Evolutionary conservation across 1,140 invertebrate genomes (phyloP).

Genomic region (Zaprionus inermis): DNA sequence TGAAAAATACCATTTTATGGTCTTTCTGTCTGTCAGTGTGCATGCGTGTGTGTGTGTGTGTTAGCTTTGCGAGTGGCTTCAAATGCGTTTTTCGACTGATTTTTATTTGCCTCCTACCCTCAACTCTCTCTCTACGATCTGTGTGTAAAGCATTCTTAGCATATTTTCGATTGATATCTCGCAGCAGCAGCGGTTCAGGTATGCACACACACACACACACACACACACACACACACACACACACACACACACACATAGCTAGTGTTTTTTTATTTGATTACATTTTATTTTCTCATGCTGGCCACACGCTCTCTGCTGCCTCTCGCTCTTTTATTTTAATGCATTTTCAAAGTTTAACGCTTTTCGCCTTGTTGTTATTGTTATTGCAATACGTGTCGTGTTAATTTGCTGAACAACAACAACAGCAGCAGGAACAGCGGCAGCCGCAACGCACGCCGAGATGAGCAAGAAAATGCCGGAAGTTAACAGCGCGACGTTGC

Average conservation of each 20-base stretch:
- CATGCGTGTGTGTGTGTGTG: neutral
- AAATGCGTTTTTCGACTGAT: slow-evolving; percentile 75
- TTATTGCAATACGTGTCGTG: slow-evolving; percentile 43
- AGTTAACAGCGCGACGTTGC: slow-evolving; percentile 36
- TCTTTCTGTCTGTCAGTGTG: slow-evolving; percentile 40
- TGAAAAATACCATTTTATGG: slow-evolving; percentile 66
- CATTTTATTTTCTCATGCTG: slow-evolving; percentile 23
- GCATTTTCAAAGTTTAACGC: slow-evolving; percentile 37
- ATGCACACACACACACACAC: slow-evolving; percentile 5
- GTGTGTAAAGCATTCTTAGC: slow-evolving; percentile 55
- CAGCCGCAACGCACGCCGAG: slow-evolving; percentile 25
- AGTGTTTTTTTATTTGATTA: slow-evolving; percentile 25
- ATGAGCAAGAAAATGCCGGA: slow-evolving; percentile 51
- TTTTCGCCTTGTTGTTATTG: slow-evolving; percentile 25
- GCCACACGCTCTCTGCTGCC: neutral
- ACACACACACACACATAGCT: neutral
- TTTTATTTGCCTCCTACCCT: slow-evolving; percentile 63
- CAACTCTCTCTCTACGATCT: neutral
- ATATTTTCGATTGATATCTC: slow-evolving; percentile 68
- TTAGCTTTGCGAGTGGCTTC: slow-evolving; percentile 72
- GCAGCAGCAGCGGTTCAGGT: slow-evolving; percentile 23
- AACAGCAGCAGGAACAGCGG: slow-evolving; percentile 13
- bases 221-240: slow-evolving; percentile 6
- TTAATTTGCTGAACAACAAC: slow-evolving; percentile 37
- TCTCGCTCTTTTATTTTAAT: slow-evolving; percentile 18